Conservation (phyloP, 2,113 vertebrate species). For the Lucifuga dentata region DNA sequence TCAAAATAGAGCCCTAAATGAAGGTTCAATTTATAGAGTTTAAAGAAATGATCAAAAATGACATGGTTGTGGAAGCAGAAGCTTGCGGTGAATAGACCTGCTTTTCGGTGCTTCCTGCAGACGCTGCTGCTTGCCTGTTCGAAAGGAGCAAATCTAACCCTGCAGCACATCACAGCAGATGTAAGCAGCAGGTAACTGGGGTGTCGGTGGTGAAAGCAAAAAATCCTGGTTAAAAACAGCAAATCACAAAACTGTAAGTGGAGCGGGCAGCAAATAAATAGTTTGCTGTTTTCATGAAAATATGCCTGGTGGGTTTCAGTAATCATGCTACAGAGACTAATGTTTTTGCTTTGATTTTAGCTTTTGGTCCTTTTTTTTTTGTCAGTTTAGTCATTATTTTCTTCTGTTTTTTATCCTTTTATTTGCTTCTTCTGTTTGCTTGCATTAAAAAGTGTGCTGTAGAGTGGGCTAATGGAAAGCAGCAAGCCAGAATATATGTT, state of each 20-base stretch:
- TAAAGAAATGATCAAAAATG: conserved; percentile 9
- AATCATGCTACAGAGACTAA: too few species aligned
- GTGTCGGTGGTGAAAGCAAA: conserved; percentile 5
- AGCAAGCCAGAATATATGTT: conserved; percentile 11
- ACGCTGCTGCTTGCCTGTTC: conserved; percentile 20
- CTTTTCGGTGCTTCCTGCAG: conserved; percentile 44
- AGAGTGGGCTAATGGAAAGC: conserved; percentile 53
- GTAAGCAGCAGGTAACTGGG: conserved; percentile 38
- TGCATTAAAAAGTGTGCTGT: too few species aligned
- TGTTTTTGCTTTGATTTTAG: too few species aligned
- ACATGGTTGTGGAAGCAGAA: neutral
- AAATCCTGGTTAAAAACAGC: neutral
- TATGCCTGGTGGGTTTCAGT: neutral
- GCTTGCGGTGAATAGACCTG: conserved; percentile 12
- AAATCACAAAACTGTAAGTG: conserved; percentile 10
- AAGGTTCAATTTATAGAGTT: neutral
- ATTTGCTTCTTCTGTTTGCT: too few species aligned
- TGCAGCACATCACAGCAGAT: conserved; percentile 39
- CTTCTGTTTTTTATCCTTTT: too few species aligned
- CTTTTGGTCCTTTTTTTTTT: too few species aligned
- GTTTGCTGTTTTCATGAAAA: conserved; percentile 27
- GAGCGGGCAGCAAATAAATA: conserved; percentile 51
- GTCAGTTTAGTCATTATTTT: too few species aligned
- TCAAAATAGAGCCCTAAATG: too few species aligned
- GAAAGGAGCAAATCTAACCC: conserved; percentile 44